These are phyloP conservation scores for Centropus bengalensis DNA, from an alignment of 2,113 vertebrate species.

Conservation along the genomic window DNA sequence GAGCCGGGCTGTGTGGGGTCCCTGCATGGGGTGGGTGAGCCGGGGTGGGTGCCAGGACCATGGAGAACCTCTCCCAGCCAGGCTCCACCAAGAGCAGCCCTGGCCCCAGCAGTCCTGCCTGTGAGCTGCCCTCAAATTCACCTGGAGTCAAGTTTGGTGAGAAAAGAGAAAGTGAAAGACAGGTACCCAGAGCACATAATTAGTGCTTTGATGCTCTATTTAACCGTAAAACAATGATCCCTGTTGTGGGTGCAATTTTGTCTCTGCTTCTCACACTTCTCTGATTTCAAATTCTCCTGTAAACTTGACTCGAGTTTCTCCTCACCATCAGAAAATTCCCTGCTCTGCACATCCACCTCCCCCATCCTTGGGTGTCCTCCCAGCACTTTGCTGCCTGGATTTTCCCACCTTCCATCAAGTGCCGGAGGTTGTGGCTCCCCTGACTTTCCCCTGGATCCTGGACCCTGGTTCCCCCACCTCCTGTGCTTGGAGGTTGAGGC, in stretches of 20 bases:
- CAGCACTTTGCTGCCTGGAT: neutral
- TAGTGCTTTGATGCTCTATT: neutral
- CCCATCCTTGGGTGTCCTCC: too few relatives aligned
- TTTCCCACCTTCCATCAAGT: neutral
- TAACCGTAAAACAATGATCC: accelerated
- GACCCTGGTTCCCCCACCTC: neutral
- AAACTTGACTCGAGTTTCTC: neutral
- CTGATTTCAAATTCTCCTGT: accelerated
- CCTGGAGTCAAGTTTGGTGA: neutral
- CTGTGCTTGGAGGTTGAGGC: neutral
- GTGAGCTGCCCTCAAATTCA: neutral
- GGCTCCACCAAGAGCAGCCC: neutral
- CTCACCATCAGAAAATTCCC: neutral
- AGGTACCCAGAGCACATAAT: accelerated
- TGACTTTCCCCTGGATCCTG: neutral
- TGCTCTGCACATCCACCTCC: neutral
- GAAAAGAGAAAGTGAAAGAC: neutral
- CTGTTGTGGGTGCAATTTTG: neutral
- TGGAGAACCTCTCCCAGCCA: neutral
- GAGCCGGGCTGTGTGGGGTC: neutral
- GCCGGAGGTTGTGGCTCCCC: neutral
- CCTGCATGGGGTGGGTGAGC: accelerated
- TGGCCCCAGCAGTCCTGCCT: neutral
- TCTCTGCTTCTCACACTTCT: neutral
- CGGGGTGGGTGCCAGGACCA: neutral